Base-by-base conservation (phyloP, 2,113 vertebrate species). In the Thunnus maccoyii region DNA sequence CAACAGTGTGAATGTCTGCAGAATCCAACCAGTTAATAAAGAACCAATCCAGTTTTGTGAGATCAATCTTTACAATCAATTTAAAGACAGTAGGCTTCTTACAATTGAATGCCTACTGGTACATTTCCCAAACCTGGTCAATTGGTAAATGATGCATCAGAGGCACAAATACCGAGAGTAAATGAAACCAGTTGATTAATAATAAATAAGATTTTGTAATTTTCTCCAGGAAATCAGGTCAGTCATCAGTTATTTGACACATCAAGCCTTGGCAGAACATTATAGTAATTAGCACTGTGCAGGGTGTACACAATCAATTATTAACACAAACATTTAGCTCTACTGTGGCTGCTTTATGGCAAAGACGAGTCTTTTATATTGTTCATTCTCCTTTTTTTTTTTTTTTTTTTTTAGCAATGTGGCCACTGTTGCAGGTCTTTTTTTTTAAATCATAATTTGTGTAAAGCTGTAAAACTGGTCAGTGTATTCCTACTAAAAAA, bases 181-280 rank as follows among this genome's bases (percentile, higher is more conserved):
- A 83, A 67, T 75, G 2, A 88, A 78, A 71, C 65, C 36, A 62
- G 48, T 36, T 66, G 32, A 86, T 86, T 55, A 78, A 78, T 82
- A 76, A 82, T 86, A 44, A 70, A 86, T 70, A 4, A 57, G 72
- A 44, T 51, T 72, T 63, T 79, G 70, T 63, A 63, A 81, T 80
- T 83, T 81, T 61, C 52, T 71, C 17, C 7, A 36, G 54, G 32
- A 74, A 66, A 74, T 44, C 61, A 18, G 73, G 63, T 68, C 78
- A 48, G 76, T 76, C 69, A 80, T 84, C 54, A 68, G 69, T 78
- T 71, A 58, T 20, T 22, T 79, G 62, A 69, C 81, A 77, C 76
- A 77, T 57, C 84, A 58, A 63, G 56, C 63, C 22, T 55, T 13
- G 7, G 12, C 66, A 74, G 47, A 85, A 72, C 61, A 46, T 69